These are phyloP conservation scores for Therioaphis trifolii DNA, from an alignment of 2,888 invertebrate genomes.

Conservation along the genomic window DNA sequence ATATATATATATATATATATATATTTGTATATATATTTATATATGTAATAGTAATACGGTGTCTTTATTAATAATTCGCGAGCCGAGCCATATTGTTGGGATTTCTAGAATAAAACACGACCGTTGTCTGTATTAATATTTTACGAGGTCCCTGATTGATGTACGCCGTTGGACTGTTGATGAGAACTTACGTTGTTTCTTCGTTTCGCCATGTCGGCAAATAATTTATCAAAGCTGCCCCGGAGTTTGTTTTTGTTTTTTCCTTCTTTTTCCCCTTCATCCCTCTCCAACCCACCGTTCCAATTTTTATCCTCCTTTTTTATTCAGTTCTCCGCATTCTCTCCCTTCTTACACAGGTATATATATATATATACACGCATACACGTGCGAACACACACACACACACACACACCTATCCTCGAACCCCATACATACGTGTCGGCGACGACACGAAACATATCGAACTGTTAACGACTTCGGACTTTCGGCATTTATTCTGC, in stretches of 20 bases:
- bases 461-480: conserved; percentile 39
- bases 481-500: not conserved
- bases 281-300: no score
- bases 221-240: conserved; percentile 57
- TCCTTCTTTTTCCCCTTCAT: not conserved
- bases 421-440: no score
- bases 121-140: conserved; percentile 58
- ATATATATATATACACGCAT: no score
- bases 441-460: conserved; percentile 3
- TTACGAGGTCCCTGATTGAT: conserved; percentile 54
- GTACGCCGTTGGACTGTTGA: conserved; percentile 60
- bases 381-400: no score
- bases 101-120: conserved; percentile 49
- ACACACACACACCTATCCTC: no score
- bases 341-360: no score
- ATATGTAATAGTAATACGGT: not conserved
- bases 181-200: conserved; percentile 56
- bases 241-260: not conserved
- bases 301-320: not conserved
- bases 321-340: no score
- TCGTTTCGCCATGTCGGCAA: conserved; percentile 47
- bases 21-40: not conserved
- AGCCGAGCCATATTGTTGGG: conserved; percentile 45
- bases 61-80: conserved; percentile 56
- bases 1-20: not conserved